Evolutionary conservation across 92 coral and sea anemone species (phyloP), one percentile per base, ranked within the genome.

Genomic region (Galaxea fascicularis): DNA sequence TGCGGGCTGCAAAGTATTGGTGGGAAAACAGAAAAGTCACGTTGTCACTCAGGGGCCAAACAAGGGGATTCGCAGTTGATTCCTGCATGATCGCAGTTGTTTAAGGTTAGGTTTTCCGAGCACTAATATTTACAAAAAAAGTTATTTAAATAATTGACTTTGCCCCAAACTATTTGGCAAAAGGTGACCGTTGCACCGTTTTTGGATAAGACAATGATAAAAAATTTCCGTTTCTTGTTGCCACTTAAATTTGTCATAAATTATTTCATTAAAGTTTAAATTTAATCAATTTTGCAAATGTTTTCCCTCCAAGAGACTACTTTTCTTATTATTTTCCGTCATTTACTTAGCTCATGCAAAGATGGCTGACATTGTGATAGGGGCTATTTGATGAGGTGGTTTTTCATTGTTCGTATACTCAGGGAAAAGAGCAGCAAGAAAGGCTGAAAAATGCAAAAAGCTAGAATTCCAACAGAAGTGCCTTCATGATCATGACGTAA

Each of bases 391-490:
- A 49, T 49, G 10, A 49, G 54, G 54, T 49, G 54, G 10, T 41
- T 56, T 35, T 41, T 12, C 62, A 20, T 56, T 56, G 62, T 56
- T 56, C 22, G 3, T 20, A 5, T 56, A 56, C 22, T 16, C 20
- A 77, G 82, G 82, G 11, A 41, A 77, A 31, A 49, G 68, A 57
- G 26, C 65, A 52, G 20, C 68, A 77, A 57, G 82, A 77, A 65
- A 62, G 28, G 30, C 70, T 77, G 69, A 77, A 77, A 49, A 31
- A 41, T 10, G 20, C 45, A 4, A 56, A 77, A 57, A 77, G 30
- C 65, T 77, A 77, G 82, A 77, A 77, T 77, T 77, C n/a, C 65
- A 58, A 15, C 24, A 44, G 47, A 77, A 14, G 82, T 77, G 70
- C 57, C 65, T 31, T 62, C 82, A 29, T 57, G 52, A 77, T 16